Evolutionary conservation across 2,113 vertebrate species (phyloP), one percentile per base, ranked within the genome.

Genomic region (Amphilophus citrinellus): DNA sequence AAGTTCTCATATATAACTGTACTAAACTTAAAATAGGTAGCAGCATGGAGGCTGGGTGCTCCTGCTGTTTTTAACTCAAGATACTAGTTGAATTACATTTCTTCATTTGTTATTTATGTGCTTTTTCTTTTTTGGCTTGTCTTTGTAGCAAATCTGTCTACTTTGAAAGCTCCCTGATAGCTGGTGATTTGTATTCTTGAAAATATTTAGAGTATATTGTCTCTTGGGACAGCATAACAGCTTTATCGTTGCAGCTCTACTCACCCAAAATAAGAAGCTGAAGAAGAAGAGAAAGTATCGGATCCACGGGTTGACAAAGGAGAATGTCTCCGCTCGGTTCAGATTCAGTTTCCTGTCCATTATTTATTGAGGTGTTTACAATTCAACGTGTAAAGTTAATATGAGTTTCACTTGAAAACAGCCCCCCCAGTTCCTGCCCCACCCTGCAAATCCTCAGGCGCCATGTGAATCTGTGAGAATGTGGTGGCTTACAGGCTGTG

Each of bases 241-340:
- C 59, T 62, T 63, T 77, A 17, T 86, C 17, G 6, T 35, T 13
- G 47, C n/a, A 35, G 44, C 61, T 85, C 32, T 58, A 95, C 95
- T 96, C 90, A 96, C 94, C 95, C 96, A 96, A 86, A 96, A 96
- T 18, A 96, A 80, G 84, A 96, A 96, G 91, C 96, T 96, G 93
- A 96, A 96, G 91, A 96, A 95, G 91, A 96, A 96, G 58, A 96
- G 95, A 59, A 96, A 96, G 73, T 95, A 96, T 86, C 93, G 76
- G 63, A 96, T 96, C 93, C 94, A 96, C 15, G 95, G 95, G 85
- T 96, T 96, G 85, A 96, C 80, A 27, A 95, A 95, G 65, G 95
- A 95, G 91, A 96, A 95, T 0, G 93, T 96, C 88, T 96, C 94
- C 0, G 92, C 92, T 53, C 94, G 92, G 83, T 87, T 92, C 2